Base-by-base conservation (phyloP, 2,888 invertebrate species). In the Acanthopleura granulata region DNA sequence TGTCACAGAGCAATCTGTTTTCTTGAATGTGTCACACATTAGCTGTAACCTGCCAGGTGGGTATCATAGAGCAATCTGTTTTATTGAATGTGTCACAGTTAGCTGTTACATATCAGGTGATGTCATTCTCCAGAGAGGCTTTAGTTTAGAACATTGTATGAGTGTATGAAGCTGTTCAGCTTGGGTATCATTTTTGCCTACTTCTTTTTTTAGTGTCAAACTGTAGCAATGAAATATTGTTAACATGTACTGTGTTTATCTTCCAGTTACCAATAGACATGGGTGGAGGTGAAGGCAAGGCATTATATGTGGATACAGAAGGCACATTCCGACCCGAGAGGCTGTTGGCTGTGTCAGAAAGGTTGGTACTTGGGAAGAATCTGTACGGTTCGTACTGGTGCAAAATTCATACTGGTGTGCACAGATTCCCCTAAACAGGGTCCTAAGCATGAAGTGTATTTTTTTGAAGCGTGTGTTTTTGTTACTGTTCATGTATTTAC, bases 231-330 rank as follows among this genome's bases (percentile, higher is more conserved):
- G n/a, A n/a, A n/a, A n/a, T n/a, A n/a, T 15, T 51, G 18, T 51
- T 51, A 57, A 57, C 57, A 57, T n/a, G 18, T 12, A 57, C 22
- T 3, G 22, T 57, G 3, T 57, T 57, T 57, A 57, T 57, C 1
- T n/a, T 91, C 30, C 90, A 95, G 94, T 91, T 99, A 75, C 99
- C 99, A 0, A 95, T 99, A 78, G 98, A 98, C 83, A 95, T 95
- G 92, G 96, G 96, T n/a, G 99, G 99, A 0, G 99, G 98, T 0
- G 99, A 99, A 92, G 99, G 99, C 1, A 99, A 98, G 90, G 98
- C 98, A 87, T 92, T 99, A 87, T 99, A 98, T 91, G 95, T 99
- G 79, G 99, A 99, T 89, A 98, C 99, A 0, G 99, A 99, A 89
- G 97, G 97, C 29, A 98, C 98, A 0, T 99, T 99, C 89, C 93